Evolutionary conservation across 2,113 vertebrate genomes (phyloP).

Genomic region (Spermophilus dauricus): DNA sequence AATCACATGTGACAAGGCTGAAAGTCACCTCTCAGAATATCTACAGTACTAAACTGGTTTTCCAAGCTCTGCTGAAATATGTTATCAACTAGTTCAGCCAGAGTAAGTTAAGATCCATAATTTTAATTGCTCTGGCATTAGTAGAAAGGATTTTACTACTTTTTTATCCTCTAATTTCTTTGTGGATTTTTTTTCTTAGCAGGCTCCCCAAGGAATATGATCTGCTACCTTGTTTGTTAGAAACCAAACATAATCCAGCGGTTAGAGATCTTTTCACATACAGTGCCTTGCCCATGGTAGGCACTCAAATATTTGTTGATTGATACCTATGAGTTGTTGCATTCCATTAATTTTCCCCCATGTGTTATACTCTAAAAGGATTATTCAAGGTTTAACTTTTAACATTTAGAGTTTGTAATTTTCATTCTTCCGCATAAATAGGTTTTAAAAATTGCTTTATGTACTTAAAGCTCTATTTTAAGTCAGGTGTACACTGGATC

Average conservation of each 20-base stretch:
- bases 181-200: conserved; percentile 56
- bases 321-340: conserved; percentile 51
- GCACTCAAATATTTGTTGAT: conserved; percentile 68
- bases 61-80: conserved; percentile 73
- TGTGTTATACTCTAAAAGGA: conserved; percentile 32
- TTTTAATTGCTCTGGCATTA: conserved; percentile 57
- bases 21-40: conserved; percentile 80
- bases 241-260: conserved; percentile 66
- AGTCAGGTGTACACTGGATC: background rate
- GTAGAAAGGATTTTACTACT: conserved; percentile 48
- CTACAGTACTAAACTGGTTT: conserved; percentile 81
- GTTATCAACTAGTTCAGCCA: conserved; percentile 52
- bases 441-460: background rate
- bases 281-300: conserved; percentile 43
- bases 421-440: background rate
- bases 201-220: conserved; percentile 54
- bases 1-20: conserved; percentile 72
- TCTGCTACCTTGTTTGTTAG: conserved; percentile 56
- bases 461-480: conserved; percentile 13
- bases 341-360: conserved; percentile 58
- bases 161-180: conserved; percentile 18
- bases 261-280: conserved; percentile 53
- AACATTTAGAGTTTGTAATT: conserved; percentile 37
- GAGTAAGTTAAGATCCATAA: conserved; percentile 62
- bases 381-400: conserved; percentile 40